These are phyloP conservation scores for Fissipunctia ypsillon DNA, from an alignment of 2,888 invertebrate species.

Conservation along the genomic window DNA sequence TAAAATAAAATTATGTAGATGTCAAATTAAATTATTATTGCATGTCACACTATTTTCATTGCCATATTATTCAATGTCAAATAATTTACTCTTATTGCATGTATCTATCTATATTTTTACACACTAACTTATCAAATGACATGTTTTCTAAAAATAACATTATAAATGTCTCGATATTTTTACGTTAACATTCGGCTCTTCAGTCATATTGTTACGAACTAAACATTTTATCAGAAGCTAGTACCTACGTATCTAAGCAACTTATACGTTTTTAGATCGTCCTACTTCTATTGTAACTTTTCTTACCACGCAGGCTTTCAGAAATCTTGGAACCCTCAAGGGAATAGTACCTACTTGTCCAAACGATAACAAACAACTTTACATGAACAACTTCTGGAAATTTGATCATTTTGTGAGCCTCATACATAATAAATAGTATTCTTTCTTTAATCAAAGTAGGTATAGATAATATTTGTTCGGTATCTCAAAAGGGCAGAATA, in stretches of 20 bases:
- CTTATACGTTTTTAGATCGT: slow-evolving; percentile 29
- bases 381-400: slow-evolving; percentile 55
- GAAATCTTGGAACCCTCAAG: slow-evolving; percentile 49
- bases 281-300: slow-evolving; percentile 36
- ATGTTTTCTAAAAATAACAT: neutral
- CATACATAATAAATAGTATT: slow-evolving; percentile 60
- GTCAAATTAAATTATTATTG: too few relatives aligned
- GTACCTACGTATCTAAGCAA: slow-evolving; percentile 9
- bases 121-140: neutral
- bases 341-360: slow-evolving; percentile 47
- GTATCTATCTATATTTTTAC: too few relatives aligned
- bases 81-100: too few relatives aligned
- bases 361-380: slow-evolving; percentile 61
- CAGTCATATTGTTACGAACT: neutral
- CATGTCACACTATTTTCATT: too few relatives aligned
- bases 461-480: slow-evolving; percentile 39
- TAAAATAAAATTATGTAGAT: too few relatives aligned
- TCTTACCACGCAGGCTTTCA: slow-evolving; percentile 17
- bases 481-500: slow-evolving; percentile 46
- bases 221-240: slow-evolving; percentile 28
- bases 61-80: too few relatives aligned
- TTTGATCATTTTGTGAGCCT: slow-evolving; percentile 57
- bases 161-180: neutral
- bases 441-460: slow-evolving; percentile 52
- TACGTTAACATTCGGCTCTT: neutral